These are phyloP conservation scores for Pygocentrus nattereri DNA, from an alignment of 2,797 vertebrate species.

Conservation along the genomic window DNA sequence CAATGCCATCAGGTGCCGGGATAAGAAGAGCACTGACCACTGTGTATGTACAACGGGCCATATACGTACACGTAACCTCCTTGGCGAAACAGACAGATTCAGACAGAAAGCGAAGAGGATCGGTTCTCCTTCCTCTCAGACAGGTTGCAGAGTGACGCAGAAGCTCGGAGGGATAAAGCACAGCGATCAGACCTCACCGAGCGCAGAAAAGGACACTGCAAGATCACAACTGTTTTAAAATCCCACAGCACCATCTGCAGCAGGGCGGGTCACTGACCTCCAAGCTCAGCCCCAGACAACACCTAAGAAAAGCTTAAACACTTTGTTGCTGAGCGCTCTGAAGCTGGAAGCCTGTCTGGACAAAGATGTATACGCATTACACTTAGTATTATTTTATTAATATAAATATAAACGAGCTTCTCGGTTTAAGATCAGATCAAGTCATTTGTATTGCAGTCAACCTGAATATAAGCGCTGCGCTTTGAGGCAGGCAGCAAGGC, in stretches of 20 bases:
- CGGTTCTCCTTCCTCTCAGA: neutral
- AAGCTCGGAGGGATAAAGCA: neutral
- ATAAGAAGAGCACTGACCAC: too few species aligned
- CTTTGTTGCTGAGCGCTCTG: neutral
- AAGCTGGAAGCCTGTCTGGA: neutral
- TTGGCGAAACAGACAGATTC: neutral
- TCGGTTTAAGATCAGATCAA: slow-evolving; percentile 15
- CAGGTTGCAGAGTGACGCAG: neutral
- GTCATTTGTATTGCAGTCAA: slow-evolving; percentile 1
- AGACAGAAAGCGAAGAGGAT: neutral
- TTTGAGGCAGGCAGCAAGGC: neutral
- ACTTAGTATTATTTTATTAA: neutral
- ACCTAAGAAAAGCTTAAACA: neutral
- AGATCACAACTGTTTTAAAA: slow-evolving; percentile 18
- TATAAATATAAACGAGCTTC: too few species aligned
- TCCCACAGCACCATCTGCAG: slow-evolving; percentile 34
- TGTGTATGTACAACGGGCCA: neutral
- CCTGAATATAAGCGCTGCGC: slow-evolving; percentile 1
- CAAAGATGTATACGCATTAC: neutral
- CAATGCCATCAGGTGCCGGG: too few species aligned
- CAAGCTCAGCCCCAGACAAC: neutral
- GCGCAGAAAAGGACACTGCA: neutral
- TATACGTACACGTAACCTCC: neutral
- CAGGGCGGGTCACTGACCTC: slow-evolving; percentile 1
- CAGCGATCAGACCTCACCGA: neutral